Base-by-base conservation (phyloP, 2,113 vertebrate species). In the Mixornis gularis region DNA sequence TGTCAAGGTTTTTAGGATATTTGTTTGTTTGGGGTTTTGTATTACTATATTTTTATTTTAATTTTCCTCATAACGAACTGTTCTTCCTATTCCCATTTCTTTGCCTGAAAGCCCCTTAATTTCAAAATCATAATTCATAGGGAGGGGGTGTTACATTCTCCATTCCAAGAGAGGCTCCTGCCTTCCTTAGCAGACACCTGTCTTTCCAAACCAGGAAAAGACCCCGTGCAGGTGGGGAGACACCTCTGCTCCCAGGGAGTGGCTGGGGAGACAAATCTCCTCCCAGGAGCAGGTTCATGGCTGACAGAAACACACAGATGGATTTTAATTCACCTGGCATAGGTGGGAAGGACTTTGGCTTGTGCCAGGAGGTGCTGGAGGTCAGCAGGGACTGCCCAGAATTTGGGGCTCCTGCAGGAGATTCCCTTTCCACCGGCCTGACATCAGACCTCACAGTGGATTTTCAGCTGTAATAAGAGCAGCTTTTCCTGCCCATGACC, bases 221-320 rank as follows among this genome's bases (percentile, higher is more conserved):
- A 16, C 4, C 16, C 66, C 17, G 0, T 4, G 19, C 11, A 17
- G 49, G 3, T 40, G 56, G 5, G 56, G 60, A 52, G 5, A 13
- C 4, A 2, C 9, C 11, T 76, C 49, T 26, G 43, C 32, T 53
- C 56, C 55, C n/a, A 40, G 20, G 34, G 25, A 7, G 14, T 22
- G 55, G 3, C 7, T 38, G 63, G 64, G 16, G n/a, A 40, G 4
- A 55, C 13, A 55, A 30, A 46, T 63, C 29, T 34, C 22, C n/a
- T n/a, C 18, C 36, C 79, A 36, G 46, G 38, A 20, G 13, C 29
- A 44, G n/a, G 19, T 5, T 40, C 24, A 25, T 7, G 21, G 41
- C 60, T 60, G 25, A 4, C 14, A 59, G 72, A 32, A 58, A 13
- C 5, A 32, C 38, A 4, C 3, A 4, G 72, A 10, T 8, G 64